Conservation (phyloP, 2,888 invertebrate species). For the Agonopterix arenella region DNA sequence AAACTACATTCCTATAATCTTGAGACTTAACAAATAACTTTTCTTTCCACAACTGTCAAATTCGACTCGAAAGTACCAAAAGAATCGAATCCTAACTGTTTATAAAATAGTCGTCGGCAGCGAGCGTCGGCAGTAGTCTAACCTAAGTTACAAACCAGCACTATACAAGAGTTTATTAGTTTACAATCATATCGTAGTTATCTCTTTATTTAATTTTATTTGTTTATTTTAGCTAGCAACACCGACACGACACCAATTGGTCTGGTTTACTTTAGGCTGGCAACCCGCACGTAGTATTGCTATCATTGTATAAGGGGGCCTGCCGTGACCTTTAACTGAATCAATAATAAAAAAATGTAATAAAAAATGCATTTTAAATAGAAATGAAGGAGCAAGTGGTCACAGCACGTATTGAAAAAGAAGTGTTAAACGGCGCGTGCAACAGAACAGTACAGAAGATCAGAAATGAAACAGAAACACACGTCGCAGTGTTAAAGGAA, state of each 20-base stretch:
- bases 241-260: constrained; percentile 69
- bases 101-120: not conserved
- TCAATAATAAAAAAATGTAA: not conserved
- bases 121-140: constrained; percentile 1
- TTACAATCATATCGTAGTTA: constrained; percentile 37
- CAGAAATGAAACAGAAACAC: constrained; percentile 9
- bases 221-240: constrained; percentile 47
- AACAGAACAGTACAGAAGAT: not conserved
- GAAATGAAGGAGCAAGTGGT: no score
- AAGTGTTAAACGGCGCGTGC: no score
- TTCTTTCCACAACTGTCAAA: no score
- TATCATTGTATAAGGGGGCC: constrained; percentile 22
- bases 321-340: not conserved
- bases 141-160: constrained; percentile 29
- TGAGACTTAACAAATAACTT: no score
- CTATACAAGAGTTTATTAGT: constrained; percentile 42
- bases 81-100: not conserved
- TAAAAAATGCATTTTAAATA: no score
- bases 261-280: constrained; percentile 51
- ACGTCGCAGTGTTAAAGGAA: constrained; percentile 32
- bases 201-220: constrained; percentile 19
- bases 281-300: constrained; percentile 56
- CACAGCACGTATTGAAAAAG: no score
- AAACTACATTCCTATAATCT: no score
- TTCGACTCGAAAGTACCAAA: no score